Evolutionary conservation across 1,140 invertebrate genomes (phyloP), one percentile per base, ranked within the genome.

Genomic region (Cardiocondyla obscurior): DNA sequence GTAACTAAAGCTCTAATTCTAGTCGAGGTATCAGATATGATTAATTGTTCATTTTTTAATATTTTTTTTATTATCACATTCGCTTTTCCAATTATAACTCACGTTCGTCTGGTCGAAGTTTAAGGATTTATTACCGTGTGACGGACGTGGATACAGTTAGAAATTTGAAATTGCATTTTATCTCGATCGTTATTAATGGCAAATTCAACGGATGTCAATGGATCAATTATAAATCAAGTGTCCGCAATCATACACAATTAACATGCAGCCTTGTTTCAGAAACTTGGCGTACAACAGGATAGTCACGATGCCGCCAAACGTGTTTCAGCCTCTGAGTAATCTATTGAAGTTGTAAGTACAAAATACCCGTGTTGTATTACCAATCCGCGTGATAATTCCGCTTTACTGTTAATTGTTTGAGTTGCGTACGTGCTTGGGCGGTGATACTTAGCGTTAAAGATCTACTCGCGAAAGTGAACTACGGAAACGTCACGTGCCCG

Each of bases 281-380:
- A 94, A 95, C 85, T 89, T 95, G 69, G 88, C 90, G 39, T 67
- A 90, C 42, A 94, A 94, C 57, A 58, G 83, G 53, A 90, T 94
- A 33, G 46, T 67, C 10, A 72, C 12, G 14, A 74, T 94, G 58
- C 65, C 90, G 58, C 58, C 77, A 14, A 72, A 90, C 74, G 36
- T 93, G 62, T 94, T 94, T 58, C 65, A 81, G 4, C 58, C 90
- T 2, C 57, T 90, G 73, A 57, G 55, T 82, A 90, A 90, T 85
- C 85, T 94, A 25, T 87, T 86, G 16, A 92, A 89, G 85, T 67
- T 94, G 93, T 93, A 89, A 93, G 92, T 93, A 44, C 57, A 76
- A n/a, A 67, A 44, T 46, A 49, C 53, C 22, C 44, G 30, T 53
- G 67, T 57, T n/a, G 8, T 67, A 67, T 25, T 64, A 60, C 51